Percentiles rank a stretch among this genome's conserved stretches.
phyloP scores from a whole-genome alignment of 2,113 vertebrate genomes.

The Plectropomus leopardus region DNA sequence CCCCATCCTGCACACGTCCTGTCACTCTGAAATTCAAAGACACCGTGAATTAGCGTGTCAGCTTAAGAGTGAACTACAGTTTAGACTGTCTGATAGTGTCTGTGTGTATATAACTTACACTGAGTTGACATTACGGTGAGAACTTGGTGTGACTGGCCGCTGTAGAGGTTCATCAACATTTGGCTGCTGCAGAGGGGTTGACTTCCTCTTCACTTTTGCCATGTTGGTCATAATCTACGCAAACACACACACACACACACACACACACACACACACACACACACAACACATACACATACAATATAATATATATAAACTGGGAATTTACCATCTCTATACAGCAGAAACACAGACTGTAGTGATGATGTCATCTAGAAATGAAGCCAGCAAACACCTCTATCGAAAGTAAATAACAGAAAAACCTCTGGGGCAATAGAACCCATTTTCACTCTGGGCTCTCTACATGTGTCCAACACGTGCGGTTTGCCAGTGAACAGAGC shows the following conservation, averaged over 20 bases:
- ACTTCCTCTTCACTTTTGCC: constrained; percentile 87
- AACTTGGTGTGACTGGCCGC: constrained; percentile 91
- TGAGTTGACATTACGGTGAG: constrained; percentile 80
- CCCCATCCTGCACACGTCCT: background rate
- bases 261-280: background rate
- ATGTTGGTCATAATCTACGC: constrained; percentile 96
- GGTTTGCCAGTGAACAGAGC: too few species aligned
- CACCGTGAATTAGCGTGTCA: background rate
- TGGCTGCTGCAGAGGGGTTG: constrained; percentile 68
- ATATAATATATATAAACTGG: background rate
- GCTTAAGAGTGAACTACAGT: background rate
- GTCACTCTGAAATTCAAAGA: background rate
- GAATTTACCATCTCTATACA: background rate
- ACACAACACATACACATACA: too few species aligned
- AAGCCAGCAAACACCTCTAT: too few species aligned
- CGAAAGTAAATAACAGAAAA: too few species aligned
- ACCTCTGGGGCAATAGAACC: too few species aligned
- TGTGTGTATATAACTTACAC: constrained; percentile 82
- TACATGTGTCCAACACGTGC: too few species aligned
- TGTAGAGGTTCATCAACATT: constrained; percentile 90
- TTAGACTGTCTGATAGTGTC: background rate
- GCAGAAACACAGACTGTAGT: too few species aligned
- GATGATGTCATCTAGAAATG: too few species aligned
- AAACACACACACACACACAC: background rate
- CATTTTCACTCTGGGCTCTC: too few species aligned